Evolutionary conservation across 2,797 vertebrate genomes (phyloP).

Genomic region (Artibeus jamaicensis): DNA sequence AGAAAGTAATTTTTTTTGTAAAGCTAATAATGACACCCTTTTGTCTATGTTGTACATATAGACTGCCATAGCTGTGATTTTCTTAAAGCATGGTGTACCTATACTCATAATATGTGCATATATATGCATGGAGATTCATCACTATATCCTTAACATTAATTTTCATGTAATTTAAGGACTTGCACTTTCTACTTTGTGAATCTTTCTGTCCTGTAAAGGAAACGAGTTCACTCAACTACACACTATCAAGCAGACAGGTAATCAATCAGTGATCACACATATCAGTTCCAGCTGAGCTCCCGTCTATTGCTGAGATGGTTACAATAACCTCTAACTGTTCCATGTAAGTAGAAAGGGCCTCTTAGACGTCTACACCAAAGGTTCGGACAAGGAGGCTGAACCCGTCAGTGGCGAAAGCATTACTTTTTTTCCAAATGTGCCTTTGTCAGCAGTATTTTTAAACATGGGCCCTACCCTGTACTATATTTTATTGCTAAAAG

Average conservation of each 20-base stretch:
- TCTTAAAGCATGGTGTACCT: conserved; percentile 5
- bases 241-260: conserved; percentile 80
- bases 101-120: conserved; percentile 51
- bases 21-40: conserved; percentile 22
- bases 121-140: conserved; percentile 58
- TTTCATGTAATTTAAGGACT: conserved; percentile 78
- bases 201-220: conserved; percentile 82
- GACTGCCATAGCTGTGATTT: background rate
- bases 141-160: conserved; percentile 63
- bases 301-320: conserved; percentile 81
- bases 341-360: conserved; percentile 74
- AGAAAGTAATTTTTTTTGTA: conserved; percentile 10
- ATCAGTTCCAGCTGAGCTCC: conserved; percentile 84
- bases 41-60: conserved; percentile 37
- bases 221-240: conserved; percentile 81
- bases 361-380: conserved; percentile 66
- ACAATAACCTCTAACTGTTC: conserved; percentile 82
- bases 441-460: conserved; percentile 76
- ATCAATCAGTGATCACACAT: conserved; percentile 84
- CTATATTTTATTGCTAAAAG: conserved; percentile 76
- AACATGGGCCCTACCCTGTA: conserved; percentile 51
- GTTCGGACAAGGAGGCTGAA: conserved; percentile 64
- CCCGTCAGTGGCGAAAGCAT: background rate
- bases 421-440: conserved; percentile 51
- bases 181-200: conserved; percentile 80